Conservation (phyloP, 2,797 vertebrate genomes). For the Sparidentex hasta region DNA sequence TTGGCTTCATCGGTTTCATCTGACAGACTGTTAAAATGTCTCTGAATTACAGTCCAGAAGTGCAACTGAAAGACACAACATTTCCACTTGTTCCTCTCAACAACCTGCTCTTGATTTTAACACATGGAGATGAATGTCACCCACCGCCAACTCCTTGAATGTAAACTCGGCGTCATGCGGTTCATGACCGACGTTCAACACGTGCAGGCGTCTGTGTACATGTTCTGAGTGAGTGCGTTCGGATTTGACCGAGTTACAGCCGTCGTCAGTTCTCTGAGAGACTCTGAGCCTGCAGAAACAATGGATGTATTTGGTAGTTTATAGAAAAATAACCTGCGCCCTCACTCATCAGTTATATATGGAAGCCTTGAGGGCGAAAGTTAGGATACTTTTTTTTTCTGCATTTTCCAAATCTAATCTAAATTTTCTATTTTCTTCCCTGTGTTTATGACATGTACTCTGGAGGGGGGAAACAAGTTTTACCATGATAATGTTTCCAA, state of each 20-base stretch:
- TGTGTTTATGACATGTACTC: no score
- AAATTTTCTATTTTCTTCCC: no score
- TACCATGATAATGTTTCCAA: no score
- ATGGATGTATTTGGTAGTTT: neutral
- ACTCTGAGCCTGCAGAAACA: neutral
- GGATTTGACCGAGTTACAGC: neutral
- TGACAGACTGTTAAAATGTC: neutral
- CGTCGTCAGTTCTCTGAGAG: neutral
- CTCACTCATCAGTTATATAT: no score
- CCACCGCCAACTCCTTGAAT: constrained; percentile 16
- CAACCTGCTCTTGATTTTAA: constrained; percentile 6
- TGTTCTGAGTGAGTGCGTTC: constrained; percentile 10
- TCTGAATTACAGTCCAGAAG: neutral
- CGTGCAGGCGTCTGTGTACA: neutral
- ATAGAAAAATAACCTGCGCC: no score
- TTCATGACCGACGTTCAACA: neutral
- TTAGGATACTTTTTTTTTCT: no score
- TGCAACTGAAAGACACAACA: constrained; percentile 3
- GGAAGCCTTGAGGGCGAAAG: no score
- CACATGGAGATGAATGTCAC: constrained; percentile 2
- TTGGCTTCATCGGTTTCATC: neutral
- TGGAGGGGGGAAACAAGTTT: no score
- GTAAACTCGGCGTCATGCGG: constrained; percentile 13
- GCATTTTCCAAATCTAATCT: no score
- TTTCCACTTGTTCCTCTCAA: neutral